phyloP scores from a whole-genome alignment of 2,797 vertebrate species.

The Galagoides demidoff region DNA sequence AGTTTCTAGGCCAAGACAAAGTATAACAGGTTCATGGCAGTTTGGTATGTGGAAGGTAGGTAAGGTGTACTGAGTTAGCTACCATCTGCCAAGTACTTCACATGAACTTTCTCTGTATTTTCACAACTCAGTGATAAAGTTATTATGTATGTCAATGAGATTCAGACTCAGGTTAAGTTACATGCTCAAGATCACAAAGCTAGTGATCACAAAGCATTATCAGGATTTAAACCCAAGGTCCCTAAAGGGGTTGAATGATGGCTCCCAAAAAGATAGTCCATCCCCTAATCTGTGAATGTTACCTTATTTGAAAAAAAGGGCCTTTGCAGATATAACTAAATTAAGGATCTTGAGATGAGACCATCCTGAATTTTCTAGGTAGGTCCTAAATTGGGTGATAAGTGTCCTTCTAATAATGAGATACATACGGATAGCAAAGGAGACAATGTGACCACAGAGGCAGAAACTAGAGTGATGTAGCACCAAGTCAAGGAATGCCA shows the following conservation, averaged over 20 bases:
- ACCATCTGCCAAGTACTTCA: neutral
- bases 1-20: neutral
- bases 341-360: neutral
- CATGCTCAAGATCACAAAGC: neutral
- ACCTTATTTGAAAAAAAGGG: neutral
- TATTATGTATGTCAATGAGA: neutral
- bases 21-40: neutral
- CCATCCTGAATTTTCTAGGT: neutral
- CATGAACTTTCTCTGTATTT: constrained; percentile 10
- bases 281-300: neutral
- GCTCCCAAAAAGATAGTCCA: neutral
- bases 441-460: neutral
- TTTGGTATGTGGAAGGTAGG: neutral
- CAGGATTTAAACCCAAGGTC: neutral
- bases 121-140: constrained; percentile 1
- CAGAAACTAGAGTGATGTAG: neutral
- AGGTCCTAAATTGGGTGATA: neutral
- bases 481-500: neutral
- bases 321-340: neutral
- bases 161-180: constrained; percentile 13
- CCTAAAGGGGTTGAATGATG: neutral
- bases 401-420: neutral
- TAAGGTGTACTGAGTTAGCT: neutral
- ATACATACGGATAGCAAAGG: neutral
- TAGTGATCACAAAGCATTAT: neutral